Percentiles rank a stretch among this genome's conserved stretches.
Evolutionary conservation across 1,140 invertebrate genomes (phyloP).

Genomic region (Pogonomyrmex californicus): DNA sequence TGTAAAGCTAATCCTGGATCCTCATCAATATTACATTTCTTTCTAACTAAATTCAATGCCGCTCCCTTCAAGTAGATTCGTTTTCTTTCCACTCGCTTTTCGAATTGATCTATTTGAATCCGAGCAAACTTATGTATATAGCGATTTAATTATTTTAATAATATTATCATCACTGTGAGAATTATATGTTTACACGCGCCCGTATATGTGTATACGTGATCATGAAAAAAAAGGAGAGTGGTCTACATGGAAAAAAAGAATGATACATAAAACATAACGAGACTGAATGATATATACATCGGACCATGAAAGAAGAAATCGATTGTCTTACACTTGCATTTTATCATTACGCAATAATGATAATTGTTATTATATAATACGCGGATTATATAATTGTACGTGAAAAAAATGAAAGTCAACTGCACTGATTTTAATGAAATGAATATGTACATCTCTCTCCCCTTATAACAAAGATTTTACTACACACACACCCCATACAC

Average conservation of each 20-base stretch:
- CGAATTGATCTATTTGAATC: constrained; percentile 53
- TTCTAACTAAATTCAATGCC: constrained; percentile 37
- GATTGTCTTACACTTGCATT: constrained; percentile 53
- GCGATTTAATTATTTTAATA: constrained; percentile 76
- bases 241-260: constrained; percentile 72
- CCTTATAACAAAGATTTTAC: constrained; percentile 69
- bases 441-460: constrained; percentile 75
- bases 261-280: constrained; percentile 50
- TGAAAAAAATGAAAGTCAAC: background rate
- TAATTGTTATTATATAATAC: constrained; percentile 28
- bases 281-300: constrained; percentile 73
- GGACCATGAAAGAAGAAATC: constrained; percentile 67
- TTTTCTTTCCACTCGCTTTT: constrained; percentile 70
- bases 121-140: constrained; percentile 76
- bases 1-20: constrained; percentile 28
- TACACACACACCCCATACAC: background rate
- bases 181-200: constrained; percentile 68
- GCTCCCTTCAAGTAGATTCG: constrained; percentile 67
- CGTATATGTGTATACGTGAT: background rate
- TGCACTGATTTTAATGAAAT: constrained; percentile 46
- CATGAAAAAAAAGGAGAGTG: constrained; percentile 69
- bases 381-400: constrained; percentile 19
- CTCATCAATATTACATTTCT: constrained; percentile 38
- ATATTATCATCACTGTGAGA: constrained; percentile 61
- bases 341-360: constrained; percentile 26